Base-by-base conservation (phyloP, 2,113 vertebrate species). In the Tautogolabrus adspersus region DNA sequence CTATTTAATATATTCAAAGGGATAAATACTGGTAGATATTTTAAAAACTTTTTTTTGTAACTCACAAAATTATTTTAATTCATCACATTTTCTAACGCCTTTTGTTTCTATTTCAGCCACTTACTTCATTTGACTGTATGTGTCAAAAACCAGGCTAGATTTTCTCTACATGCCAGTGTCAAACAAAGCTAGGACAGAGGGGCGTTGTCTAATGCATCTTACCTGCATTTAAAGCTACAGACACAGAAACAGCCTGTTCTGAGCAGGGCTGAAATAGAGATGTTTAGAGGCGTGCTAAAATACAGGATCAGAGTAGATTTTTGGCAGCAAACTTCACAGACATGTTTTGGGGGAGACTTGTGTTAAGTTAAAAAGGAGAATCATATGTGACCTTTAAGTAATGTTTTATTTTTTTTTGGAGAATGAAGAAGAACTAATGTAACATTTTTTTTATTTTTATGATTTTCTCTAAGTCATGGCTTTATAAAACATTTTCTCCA, bases 1-100 rank as follows among this genome's bases (percentile, higher is more conserved):
- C 42, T 75, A 75, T 84, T 84, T 77, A 75, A 84, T 85, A 79
- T 82, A 86, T 80, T 87, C 18, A 68, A 64, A 70, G n/a, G 59
- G 34, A 56, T 61, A 61, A 70, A 79, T 64, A 82, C 30, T 87
- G 81, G 77, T 66, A 74, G 30, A 61, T 79, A 46, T 12, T 18
- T 42, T 67, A 26, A 30, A 59, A 65, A 81, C 10, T 70, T 70
- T 23, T 59, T 63, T 68, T 66, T 30, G 46, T 51, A 38, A 34
- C 37, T 86, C 58, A 70, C 64, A 59, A 57, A 66, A 52, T 82
- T 9, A 61, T 76, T 84, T 69, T 13, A 84, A 19, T 3, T 44
- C 21, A 49, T 83, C 66, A 83, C 64, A 47, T 73, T 70, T 83
- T 81, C 12, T 66, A 72, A 46, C 73, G 46, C 55, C 10, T 75